Evolutionary conservation across 2,888 invertebrate genomes (phyloP), one percentile per base, ranked within the genome.

Genomic region (Congeria kusceri): DNA sequence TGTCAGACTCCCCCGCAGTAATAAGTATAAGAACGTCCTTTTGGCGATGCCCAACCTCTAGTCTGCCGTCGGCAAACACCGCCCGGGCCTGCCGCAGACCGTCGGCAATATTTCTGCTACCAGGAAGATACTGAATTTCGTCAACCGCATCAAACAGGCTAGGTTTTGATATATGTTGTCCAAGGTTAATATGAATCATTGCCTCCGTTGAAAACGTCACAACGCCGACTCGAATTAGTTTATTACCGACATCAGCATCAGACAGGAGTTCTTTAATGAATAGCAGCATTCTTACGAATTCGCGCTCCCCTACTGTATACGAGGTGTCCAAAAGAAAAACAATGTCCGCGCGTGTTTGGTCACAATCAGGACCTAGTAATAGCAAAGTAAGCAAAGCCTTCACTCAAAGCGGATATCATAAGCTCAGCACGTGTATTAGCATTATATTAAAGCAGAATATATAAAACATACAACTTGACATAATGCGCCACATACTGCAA

Each of bases 321-420:
- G 92, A 92, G 20, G 91, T 81, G 70, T 92, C 92, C 74, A 92
- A 79, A 5, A 92, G 79, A 69, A 92, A 85, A n/a, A 89, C 86
- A 13, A 92, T 58, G 68, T 91, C 91, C 13, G 86, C 80, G 27
- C 79, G 53, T 5, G 86, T 80, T 9, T 73, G 61, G 11, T 58
- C 69, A 44, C 84, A 84, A 23, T 4, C 53, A 5, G 53, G 20
- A 53, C 20, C 53, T 53, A 20, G 20, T 2, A 23, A 53, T 2
- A 53, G 53, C 53, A 53, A 53, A 53, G 13, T 53, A 39, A 39
- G 53, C 53, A 25, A 4, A n/a, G 2, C 13, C 20, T 23, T 23
- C 7, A 18, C 3, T 53, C 1, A 11, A 53, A 53, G 53, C 53
- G 9, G 3, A 20, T 11, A 4, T 32, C 9, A 13, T 39, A 39